Evolutionary conservation across 2,113 vertebrate genomes (phyloP).

Genomic region (Gnathochromis pfefferi): DNA sequence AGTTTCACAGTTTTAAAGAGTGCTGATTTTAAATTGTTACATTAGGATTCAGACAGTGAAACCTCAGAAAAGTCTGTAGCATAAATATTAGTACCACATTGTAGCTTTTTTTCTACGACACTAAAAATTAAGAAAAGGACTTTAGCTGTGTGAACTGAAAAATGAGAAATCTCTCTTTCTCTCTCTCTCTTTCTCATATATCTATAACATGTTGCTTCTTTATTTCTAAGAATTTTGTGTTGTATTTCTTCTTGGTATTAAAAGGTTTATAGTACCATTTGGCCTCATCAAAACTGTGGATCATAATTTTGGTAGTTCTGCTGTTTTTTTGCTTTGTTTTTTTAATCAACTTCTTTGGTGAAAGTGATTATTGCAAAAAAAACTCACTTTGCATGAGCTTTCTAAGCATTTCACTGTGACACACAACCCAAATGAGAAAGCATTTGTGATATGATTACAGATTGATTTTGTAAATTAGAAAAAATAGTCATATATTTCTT

Average conservation of each 20-base stretch:
- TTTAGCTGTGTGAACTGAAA: neutral
- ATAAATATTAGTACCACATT: neutral
- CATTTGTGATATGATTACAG: conserved; percentile 16
- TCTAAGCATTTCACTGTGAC: neutral
- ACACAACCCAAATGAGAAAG: neutral
- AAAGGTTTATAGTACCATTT: neutral
- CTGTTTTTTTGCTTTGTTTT: neutral
- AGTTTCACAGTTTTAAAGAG: neutral
- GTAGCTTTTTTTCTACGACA: neutral
- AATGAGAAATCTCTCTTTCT: neutral
- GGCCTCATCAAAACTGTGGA: neutral
- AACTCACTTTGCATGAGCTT: neutral
- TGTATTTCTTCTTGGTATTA: neutral
- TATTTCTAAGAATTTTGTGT: neutral
- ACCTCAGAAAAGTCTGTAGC: neutral
- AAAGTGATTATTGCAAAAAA: neutral
- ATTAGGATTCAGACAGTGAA: neutral
- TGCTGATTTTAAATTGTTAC: neutral
- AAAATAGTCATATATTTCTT: neutral
- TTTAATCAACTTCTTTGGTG: neutral
- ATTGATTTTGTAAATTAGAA: neutral
- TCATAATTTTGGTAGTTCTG: neutral
- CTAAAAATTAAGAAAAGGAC: neutral
- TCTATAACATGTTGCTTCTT: neutral
- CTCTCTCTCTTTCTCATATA: neutral